phyloP scores from a whole-genome alignment of 2,113 vertebrate genomes.

The Myocastor coypus region DNA sequence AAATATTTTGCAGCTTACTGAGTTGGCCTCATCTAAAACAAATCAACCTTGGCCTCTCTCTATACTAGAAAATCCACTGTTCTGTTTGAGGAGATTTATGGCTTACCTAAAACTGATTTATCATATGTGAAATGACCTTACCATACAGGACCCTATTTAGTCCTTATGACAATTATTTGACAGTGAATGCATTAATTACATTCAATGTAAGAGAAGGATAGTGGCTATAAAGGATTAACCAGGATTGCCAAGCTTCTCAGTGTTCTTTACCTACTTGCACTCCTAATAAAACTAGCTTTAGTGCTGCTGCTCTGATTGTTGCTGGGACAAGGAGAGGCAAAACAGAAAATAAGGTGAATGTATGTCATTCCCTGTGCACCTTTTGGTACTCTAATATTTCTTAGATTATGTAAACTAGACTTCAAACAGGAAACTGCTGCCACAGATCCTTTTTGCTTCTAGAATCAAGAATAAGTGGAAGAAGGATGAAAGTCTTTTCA shows the following conservation, averaged over 20 bases:
- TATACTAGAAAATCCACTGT: neutral
- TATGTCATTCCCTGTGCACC: neutral
- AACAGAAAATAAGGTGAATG: conserved; percentile 28
- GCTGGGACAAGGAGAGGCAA: neutral
- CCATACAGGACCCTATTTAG: neutral
- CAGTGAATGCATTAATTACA: neutral
- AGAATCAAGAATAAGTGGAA: neutral
- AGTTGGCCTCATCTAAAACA: neutral
- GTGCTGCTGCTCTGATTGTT: neutral
- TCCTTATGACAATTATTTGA: neutral
- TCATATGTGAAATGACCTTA: neutral
- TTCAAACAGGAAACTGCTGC: neutral
- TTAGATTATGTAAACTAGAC: conserved; percentile 37
- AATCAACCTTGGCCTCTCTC: neutral
- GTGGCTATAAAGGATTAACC: neutral
- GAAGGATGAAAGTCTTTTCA: neutral
- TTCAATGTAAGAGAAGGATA: neutral
- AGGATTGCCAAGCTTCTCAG: neutral
- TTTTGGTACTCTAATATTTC: neutral
- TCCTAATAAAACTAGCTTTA: neutral
- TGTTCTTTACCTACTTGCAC: neutral
- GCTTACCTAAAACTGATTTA: neutral
- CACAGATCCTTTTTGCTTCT: neutral
- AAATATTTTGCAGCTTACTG: neutral
- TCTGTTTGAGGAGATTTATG: neutral